Base-by-base conservation (phyloP, 2,888 invertebrate species). In the Selenia dentaria region DNA sequence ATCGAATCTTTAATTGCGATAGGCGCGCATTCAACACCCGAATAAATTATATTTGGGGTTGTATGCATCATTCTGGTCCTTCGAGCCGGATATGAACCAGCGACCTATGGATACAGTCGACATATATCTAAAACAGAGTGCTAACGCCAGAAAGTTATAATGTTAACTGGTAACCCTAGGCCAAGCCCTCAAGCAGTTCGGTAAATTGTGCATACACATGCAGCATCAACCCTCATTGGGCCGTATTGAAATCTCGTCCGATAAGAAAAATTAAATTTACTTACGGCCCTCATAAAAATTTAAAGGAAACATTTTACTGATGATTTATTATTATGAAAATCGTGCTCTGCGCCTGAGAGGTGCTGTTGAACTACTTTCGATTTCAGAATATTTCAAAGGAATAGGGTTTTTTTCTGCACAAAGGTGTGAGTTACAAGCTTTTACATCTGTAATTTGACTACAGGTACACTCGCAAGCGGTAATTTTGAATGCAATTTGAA, bases 221-320 rank as follows among this genome's bases (percentile, higher is more conserved):
- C 61, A n/a, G n/a, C n/a, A n/a, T n/a, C n/a, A 40, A 39, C 44
- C 72, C 70, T 60, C 70, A 70, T 70, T 64, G 58, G 69, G 70
- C 34, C 62, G 43, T 56, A 69, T 36, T 40, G 67, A 67, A 72
- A 67, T 61, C 64, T 56, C 65, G 65, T 62, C 42, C 59, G 77
- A 79, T 75, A 77, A 75, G 61, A 51, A 57, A 70, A 66, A 67
- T 70, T 65, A 61, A 72, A 75, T 72, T 62, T 62, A 65, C 67
- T 65, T 59, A 52, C 43, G 62, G 53, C 26, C 41, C 56, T 53
- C 53, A 49, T 64, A 67, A 62, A 67, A 62, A 55, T 66, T 66
- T 57, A 59, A 60, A 45, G 52, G 50, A 42, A 51, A 48, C 57
- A 54, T 60, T 60, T 25, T 56, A 57, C 53, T 45, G 48, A 41